Base-by-base conservation (phyloP, 2,888 invertebrate genomes). In the Coelopa pilipes region DNA sequence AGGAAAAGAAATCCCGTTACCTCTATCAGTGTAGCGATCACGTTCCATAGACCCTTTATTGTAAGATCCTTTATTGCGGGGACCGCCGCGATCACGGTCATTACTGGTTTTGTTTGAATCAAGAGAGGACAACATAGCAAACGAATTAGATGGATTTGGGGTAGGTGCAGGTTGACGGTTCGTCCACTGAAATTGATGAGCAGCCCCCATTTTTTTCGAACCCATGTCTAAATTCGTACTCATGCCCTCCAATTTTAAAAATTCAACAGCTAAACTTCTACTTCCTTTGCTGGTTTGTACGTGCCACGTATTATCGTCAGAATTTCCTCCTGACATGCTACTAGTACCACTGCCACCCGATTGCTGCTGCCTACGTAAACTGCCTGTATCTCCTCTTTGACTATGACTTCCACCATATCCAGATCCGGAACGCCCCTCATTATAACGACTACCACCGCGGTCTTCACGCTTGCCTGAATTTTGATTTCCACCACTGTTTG, bases 261-360 rank as follows among this genome's bases (percentile, higher is more conserved):
- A 81, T 75, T 87, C 87, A 46, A 87, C 84, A 50, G 82, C 83
- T 67, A 82, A 82, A 9, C 82, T 83, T 17, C 86, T 82, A 75
- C 83, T 85, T 73, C 84, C 83, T 75, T 87, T 87, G 47, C 86
- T 80, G 0, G 85, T 85, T 85, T 87, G 88, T 76, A 88, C 82
- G 50, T 83, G 84, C 87, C 87, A 88, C 13, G 83, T 83, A 63
- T 83, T 86, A 47, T 86, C 86, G 63, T 83, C 81, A 19, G 80
- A 82, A 50, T 76, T 74, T 1, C 71, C 77, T 73, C 80, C 83
- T 0, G 80, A 80, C 76, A 79, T 80, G 12, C 78, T 74, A 63
- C 13, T 70, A 10, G 62, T 57, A 15, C 78, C 73, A 24, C 75
- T 79, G 71, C 77, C 76, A 73, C 70, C 74, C 34, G 75, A 80